These are phyloP conservation scores for Lemur catta DNA, from an alignment of 2,797 vertebrate species.

Conservation along the genomic window DNA sequence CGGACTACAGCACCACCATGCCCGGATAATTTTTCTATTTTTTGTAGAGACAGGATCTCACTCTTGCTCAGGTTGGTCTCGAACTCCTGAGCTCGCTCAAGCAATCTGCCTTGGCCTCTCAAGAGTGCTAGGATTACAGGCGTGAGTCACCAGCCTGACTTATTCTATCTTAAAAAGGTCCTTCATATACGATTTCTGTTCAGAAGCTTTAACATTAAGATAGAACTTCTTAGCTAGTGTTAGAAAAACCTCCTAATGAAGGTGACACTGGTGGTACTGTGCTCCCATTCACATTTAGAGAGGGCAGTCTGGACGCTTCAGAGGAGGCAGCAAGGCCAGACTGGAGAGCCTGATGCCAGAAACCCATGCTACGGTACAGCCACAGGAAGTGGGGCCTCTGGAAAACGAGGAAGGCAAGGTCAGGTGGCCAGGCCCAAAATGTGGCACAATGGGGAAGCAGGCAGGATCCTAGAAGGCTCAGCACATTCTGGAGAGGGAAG, in stretches of 20 bases:
- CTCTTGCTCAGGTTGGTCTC: not conserved
- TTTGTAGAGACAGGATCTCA: not conserved
- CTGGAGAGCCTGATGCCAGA: not conserved
- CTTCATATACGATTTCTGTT: not conserved
- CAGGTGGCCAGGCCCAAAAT: conserved; percentile 6
- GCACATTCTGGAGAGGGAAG: not conserved
- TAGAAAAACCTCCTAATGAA: not conserved
- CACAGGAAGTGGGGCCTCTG: conserved; percentile 15
- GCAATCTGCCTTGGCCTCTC: not conserved
- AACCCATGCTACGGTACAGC: not conserved
- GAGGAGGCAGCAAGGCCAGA: not conserved
- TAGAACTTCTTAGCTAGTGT: not conserved
- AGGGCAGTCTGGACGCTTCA: not conserved
- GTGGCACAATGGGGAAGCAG: not conserved
- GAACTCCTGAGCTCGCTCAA: not conserved
- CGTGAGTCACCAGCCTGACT: not conserved
- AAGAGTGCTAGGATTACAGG: not conserved
- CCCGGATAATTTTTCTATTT: not conserved
- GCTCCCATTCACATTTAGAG: not conserved
- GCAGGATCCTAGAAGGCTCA: conserved; percentile 5
- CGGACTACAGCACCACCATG: not conserved
- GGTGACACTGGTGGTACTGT: not conserved
- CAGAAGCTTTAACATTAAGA: not conserved
- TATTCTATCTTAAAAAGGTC: not conserved
- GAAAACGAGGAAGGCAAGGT: not conserved